phyloP scores from a whole-genome alignment of 2,113 vertebrate genomes.

The Ceyx melanurus region DNA sequence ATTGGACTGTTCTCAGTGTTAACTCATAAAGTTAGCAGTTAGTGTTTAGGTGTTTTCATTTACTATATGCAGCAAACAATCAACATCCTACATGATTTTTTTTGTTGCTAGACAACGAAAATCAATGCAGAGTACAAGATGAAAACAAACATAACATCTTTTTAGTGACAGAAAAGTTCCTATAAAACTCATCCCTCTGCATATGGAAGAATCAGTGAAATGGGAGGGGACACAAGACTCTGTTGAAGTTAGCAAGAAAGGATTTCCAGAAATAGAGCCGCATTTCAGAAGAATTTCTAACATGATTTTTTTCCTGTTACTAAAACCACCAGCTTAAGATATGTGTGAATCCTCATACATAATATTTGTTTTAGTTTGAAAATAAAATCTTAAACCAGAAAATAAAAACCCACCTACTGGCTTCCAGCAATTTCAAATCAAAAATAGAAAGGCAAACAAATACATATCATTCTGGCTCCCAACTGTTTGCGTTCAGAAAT shows the following conservation, averaged over 20 bases:
- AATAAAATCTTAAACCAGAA: slow-evolving; percentile 16
- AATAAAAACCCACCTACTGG: slow-evolving; percentile 1
- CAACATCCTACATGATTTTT: not conserved
- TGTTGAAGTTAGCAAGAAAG: not conserved
- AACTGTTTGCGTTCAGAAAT: slow-evolving; percentile 22
- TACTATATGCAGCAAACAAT: not conserved
- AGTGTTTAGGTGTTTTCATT: not conserved
- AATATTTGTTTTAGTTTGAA: slow-evolving; percentile 40
- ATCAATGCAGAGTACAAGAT: not conserved
- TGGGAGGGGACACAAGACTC: not conserved
- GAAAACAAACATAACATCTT: not conserved
- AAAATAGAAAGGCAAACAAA: slow-evolving; percentile 55
- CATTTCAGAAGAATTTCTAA: slow-evolving; percentile 17
- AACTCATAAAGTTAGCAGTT: not conserved
- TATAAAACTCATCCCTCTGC: not conserved
- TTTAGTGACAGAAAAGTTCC: not conserved
- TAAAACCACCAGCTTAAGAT: slow-evolving; percentile 1
- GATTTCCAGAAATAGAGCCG: slow-evolving; percentile 25
- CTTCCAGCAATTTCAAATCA: slow-evolving; percentile 52
- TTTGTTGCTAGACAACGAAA: not conserved
- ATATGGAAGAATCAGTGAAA: not conserved
- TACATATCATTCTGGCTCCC: not conserved
- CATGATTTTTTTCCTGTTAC: not conserved
- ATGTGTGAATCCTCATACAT: not conserved
- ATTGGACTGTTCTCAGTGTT: not conserved